These are phyloP conservation scores for Muscicapa comitata DNA, from an alignment of 2,797 vertebrate genomes.

Conservation along the genomic window DNA sequence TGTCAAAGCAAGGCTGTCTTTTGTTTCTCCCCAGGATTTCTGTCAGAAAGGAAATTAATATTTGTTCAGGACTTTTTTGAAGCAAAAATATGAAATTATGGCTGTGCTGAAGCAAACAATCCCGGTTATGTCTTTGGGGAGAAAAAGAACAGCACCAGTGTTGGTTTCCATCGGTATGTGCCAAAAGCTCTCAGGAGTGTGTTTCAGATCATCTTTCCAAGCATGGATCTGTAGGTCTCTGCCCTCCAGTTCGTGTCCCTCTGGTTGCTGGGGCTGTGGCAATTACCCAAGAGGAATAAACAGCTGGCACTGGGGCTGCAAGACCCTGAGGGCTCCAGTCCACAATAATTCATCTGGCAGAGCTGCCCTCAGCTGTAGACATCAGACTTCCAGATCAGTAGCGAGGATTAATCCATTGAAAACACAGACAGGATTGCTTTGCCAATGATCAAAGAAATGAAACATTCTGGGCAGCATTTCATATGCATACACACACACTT, in stretches of 20 bases:
- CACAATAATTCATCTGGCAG: background rate
- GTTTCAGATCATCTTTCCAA: background rate
- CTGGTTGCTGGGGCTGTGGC: background rate
- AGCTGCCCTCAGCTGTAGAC: background rate
- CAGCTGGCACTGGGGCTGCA: background rate
- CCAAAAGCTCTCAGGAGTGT: background rate
- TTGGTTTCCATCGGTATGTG: background rate
- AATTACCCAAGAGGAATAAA: background rate
- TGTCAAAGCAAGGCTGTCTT: background rate
- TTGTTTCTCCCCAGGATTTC: background rate
- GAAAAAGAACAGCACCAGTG: background rate
- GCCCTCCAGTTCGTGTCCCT: background rate
- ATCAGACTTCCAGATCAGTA: conserved; percentile 37
- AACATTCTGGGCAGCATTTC: background rate
- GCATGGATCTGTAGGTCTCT: background rate
- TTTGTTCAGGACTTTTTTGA: background rate
- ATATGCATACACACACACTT: background rate
- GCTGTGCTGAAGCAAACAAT: background rate
- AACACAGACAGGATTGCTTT: conserved; percentile 18
- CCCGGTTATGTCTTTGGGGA: background rate
- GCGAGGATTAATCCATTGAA: conserved; percentile 18
- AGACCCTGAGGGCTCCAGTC: background rate
- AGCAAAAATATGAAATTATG: background rate
- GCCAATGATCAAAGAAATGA: background rate
- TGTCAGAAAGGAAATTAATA: background rate